Evolutionary conservation across 2,113 vertebrate genomes (phyloP).

Genomic region (Lophotis ruficrista): DNA sequence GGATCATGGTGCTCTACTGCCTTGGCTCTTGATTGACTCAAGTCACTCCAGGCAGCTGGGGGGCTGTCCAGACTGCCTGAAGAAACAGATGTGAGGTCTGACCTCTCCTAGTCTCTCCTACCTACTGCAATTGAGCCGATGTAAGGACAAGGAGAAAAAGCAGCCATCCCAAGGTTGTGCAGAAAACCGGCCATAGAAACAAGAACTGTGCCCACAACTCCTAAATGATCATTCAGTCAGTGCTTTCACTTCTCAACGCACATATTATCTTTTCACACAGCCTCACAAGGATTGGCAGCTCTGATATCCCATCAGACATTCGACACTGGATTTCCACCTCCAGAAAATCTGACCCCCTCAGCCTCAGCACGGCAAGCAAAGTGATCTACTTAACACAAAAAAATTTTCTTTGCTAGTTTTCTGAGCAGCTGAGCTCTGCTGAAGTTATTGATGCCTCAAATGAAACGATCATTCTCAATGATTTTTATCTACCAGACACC

Average conservation of each 20-base stretch:
- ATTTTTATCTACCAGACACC: slow-evolving; percentile 1
- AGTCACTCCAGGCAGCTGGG: not conserved
- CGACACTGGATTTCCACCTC: not conserved
- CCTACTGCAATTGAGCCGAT: not conserved
- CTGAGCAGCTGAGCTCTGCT: not conserved
- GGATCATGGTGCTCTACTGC: not conserved
- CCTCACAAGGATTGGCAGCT: not conserved
- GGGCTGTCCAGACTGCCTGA: not conserved
- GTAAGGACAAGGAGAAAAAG: not conserved
- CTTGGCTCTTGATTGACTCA: not conserved
- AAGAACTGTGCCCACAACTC: not conserved
- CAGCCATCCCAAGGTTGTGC: not conserved
- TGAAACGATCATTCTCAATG: not conserved
- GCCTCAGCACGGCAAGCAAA: not conserved
- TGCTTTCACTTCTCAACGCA: not conserved
- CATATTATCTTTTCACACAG: not conserved
- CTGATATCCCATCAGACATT: not conserved
- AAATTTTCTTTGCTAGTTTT: not conserved
- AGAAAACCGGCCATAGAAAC: not conserved
- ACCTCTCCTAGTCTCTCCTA: not conserved
- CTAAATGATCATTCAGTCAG: not conserved
- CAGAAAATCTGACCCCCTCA: not conserved
- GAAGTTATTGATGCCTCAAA: not conserved
- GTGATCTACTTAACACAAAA: not conserved
- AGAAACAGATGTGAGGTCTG: not conserved